These are phyloP conservation scores for Parotocinclus haroldoi DNA, from an alignment of 2,797 vertebrate genomes.

Conservation along the genomic window DNA sequence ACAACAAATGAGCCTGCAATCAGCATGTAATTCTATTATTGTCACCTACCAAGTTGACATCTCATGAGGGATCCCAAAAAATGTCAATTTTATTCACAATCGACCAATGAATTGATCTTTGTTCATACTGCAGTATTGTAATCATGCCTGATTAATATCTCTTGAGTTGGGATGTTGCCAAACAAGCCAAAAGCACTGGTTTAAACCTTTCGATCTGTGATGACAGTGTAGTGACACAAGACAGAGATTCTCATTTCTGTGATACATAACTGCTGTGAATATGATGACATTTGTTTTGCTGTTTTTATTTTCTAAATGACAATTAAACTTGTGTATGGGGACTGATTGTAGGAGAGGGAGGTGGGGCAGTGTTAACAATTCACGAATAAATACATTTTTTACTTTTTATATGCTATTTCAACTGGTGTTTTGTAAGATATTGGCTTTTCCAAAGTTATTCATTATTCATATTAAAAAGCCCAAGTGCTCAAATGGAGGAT, in stretches of 20 bases:
- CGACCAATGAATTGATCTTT: too few species aligned
- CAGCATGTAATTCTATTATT: constrained; percentile 7
- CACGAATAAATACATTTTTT: constrained; percentile 39
- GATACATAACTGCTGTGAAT: constrained; percentile 38
- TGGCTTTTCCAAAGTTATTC: constrained; percentile 30
- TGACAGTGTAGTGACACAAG: constrained; percentile 19
- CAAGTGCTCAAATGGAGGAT: constrained; percentile 14
- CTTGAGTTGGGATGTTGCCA: background rate
- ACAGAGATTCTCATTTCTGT: constrained; percentile 32
- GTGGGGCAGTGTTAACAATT: constrained; percentile 26
- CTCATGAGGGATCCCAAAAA: constrained; percentile 2
- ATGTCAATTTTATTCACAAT: background rate
- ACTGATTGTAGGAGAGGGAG: constrained; percentile 25
- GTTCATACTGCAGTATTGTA: constrained; percentile 13
- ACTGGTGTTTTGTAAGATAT: constrained; percentile 58
- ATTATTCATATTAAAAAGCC: constrained; percentile 49
- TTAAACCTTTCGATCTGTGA: constrained; percentile 14
- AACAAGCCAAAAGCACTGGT: constrained; percentile 6
- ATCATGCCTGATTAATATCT: constrained; percentile 4
- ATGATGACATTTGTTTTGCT: constrained; percentile 32
- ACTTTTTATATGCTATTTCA: constrained; percentile 27
- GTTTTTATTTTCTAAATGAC: constrained; percentile 38
- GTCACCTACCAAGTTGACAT: background rate
- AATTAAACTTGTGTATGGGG: constrained; percentile 34
- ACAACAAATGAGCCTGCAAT: background rate